These are phyloP conservation scores for Pemphigus obesinymphae DNA, from an alignment of 1,140 invertebrate species.

Conservation along the genomic window DNA sequence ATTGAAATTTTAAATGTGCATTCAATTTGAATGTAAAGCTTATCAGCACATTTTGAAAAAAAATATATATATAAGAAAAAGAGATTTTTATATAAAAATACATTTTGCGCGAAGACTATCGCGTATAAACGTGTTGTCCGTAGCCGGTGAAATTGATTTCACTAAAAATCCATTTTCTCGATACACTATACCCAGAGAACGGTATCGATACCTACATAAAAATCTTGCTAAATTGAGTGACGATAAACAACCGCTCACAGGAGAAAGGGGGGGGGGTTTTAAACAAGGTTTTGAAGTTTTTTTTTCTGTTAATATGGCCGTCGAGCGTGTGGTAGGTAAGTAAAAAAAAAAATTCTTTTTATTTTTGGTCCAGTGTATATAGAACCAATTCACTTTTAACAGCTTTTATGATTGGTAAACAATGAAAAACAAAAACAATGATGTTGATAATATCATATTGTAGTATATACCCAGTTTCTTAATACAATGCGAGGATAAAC, in stretches of 20 bases:
- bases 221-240: slow-evolving; percentile 25
- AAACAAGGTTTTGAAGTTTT: not conserved
- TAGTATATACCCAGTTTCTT: not conserved
- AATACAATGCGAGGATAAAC: not conserved
- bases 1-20: not conserved
- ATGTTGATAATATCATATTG: not conserved
- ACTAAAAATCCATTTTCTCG: slow-evolving; percentile 23
- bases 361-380: not conserved
- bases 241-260: slow-evolving; percentile 33
- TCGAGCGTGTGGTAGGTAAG: not conserved
- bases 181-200: not conserved
- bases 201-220: not conserved
- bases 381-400: slow-evolving; percentile 3
- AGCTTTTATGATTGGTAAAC: not conserved
- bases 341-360: slow-evolving; percentile 16
- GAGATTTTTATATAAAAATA: not conserved
- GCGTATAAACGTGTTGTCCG: not conserved
- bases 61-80: too few relatives aligned
- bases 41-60: not conserved
- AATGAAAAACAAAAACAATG: not conserved
- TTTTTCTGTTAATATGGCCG: slow-evolving; percentile 6
- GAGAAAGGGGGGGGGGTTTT: too few relatives aligned
- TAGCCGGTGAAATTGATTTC: slow-evolving; percentile 23
- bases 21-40: slow-evolving; percentile 15
- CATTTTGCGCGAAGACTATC: not conserved